phyloP scores from a whole-genome alignment of 92 coral and sea anemone species.

The Heliopora coerulea region DNA sequence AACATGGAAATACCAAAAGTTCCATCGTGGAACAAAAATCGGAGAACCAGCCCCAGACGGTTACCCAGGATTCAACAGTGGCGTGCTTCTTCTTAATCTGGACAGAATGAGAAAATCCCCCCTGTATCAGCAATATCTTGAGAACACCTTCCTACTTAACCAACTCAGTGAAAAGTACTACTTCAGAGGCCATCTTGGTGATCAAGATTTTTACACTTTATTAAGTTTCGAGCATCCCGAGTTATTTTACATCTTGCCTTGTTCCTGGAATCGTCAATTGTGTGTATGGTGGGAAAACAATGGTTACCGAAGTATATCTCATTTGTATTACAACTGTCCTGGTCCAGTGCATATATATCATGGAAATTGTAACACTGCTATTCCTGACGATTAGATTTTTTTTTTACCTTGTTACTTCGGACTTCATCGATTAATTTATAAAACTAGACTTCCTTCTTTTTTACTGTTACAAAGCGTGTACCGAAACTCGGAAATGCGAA shows the following conservation, averaged over 20 bases:
- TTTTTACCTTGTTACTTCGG: too few species aligned
- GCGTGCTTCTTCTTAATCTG: constrained; percentile 66
- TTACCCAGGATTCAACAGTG: constrained; percentile 84
- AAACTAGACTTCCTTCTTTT: too few species aligned
- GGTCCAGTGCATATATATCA: constrained; percentile 81
- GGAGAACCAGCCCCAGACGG: constrained; percentile 91
- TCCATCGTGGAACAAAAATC: constrained; percentile 61
- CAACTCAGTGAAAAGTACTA: constrained; percentile 20
- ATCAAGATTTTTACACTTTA: constrained; percentile 82
- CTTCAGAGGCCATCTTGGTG: constrained; percentile 84
- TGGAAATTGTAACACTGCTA: constrained; percentile 80
- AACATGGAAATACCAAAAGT: constrained; percentile 51
- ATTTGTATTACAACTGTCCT: constrained; percentile 69
- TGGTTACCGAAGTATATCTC: constrained; percentile 69
- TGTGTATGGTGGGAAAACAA: constrained; percentile 77
- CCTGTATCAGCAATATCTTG: constrained; percentile 46
- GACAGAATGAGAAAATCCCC: constrained; percentile 65
- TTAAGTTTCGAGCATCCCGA: constrained; percentile 63
- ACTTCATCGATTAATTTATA: too few species aligned
- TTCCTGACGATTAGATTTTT: constrained; percentile 50
- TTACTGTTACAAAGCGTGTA: too few species aligned
- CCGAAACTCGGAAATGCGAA: too few species aligned
- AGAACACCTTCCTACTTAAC: not conserved
- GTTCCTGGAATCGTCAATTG: constrained; percentile 94
- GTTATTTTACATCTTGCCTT: constrained; percentile 70